phyloP scores from a whole-genome alignment of 2,888 invertebrate species.

The Trypoxylon attenuatum region DNA sequence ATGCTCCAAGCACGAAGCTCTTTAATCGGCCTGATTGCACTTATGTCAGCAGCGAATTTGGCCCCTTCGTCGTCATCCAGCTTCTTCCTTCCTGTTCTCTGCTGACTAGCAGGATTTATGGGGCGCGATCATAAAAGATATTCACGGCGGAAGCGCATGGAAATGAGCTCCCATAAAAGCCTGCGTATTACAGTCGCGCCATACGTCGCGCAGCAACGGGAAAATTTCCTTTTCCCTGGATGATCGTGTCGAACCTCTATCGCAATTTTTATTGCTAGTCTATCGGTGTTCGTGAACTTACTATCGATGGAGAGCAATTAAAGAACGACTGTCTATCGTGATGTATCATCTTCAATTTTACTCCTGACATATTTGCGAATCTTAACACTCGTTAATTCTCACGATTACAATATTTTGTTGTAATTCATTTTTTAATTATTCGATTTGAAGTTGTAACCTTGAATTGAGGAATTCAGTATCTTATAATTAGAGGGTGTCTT shows the following conservation, averaged over 20 bases:
- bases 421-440: too few relatives aligned
- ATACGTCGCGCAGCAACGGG: too few relatives aligned
- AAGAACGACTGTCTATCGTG: background rate
- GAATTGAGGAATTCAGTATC: too few relatives aligned
- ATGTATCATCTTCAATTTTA: background rate
- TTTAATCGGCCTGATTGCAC: slow-evolving; percentile 60
- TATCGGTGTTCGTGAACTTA: background rate
- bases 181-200: slow-evolving; percentile 17
- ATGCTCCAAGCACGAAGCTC: slow-evolving; percentile 50
- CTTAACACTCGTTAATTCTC: too few relatives aligned
- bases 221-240: too few relatives aligned
- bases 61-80: slow-evolving; percentile 6
- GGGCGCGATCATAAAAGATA: slow-evolving; percentile 49
- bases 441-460: too few relatives aligned
- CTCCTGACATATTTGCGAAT: too few relatives aligned
- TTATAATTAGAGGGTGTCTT: too few relatives aligned
- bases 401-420: too few relatives aligned
- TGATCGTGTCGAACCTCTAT: too few relatives aligned
- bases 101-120: slow-evolving; percentile 47
- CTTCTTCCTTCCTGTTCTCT: slow-evolving; percentile 48
- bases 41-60: slow-evolving; percentile 60
- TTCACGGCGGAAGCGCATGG: slow-evolving; percentile 39
- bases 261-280: background rate
- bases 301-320: background rate
- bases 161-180: slow-evolving; percentile 41